These are phyloP conservation scores for Lynx canadensis DNA, from an alignment of 2,113 vertebrate genomes.

Conservation along the genomic window DNA sequence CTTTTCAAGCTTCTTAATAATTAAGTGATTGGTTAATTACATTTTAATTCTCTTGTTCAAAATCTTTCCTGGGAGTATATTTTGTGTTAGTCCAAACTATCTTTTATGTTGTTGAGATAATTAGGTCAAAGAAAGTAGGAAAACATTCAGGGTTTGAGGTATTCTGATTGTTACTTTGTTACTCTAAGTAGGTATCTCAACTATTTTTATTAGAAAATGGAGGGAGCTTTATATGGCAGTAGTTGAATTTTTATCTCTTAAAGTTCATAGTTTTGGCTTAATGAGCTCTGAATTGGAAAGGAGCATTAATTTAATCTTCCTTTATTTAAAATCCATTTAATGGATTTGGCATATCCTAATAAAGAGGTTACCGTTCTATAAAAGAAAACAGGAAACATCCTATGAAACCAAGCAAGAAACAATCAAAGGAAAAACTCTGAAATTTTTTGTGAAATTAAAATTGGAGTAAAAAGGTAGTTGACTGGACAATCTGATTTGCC, in stretches of 20 bases:
- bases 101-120: conserved; percentile 34
- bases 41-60: conserved; percentile 42
- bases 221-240: background rate
- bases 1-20: conserved; percentile 43
- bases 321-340: conserved; percentile 56
- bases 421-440: conserved; percentile 35
- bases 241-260: conserved; percentile 43
- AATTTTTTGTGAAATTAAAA: conserved; percentile 34
- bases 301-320: conserved; percentile 45
- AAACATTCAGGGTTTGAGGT: conserved; percentile 19
- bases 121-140: conserved; percentile 19
- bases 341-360: conserved; percentile 44
- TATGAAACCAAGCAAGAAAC: conserved; percentile 50
- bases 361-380: conserved; percentile 36
- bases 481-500: background rate
- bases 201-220: conserved; percentile 50
- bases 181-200: background rate
- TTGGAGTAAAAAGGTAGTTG: conserved; percentile 1
- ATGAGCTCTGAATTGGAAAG: conserved; percentile 21
- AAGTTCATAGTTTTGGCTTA: conserved; percentile 31
- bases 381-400: conserved; percentile 45
- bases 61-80: conserved; percentile 48
- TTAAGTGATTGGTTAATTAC: conserved; percentile 62
- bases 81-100: conserved; percentile 10
- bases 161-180: conserved; percentile 51